These are phyloP conservation scores for Galagoides demidoff DNA, from an alignment of 2,797 vertebrate species.

Conservation along the genomic window DNA sequence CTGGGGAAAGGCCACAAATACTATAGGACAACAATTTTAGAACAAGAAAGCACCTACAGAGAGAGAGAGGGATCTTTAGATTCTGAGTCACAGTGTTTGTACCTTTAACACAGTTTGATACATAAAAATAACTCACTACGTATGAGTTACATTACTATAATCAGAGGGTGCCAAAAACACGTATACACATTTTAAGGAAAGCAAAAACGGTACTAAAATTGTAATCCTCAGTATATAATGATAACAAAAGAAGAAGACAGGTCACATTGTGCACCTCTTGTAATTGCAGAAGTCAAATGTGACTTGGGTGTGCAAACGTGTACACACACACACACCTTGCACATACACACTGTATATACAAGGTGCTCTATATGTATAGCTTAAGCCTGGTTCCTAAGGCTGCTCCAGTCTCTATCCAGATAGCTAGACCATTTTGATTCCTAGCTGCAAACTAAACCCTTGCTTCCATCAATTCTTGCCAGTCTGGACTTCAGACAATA, in stretches of 20 bases:
- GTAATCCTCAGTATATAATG: too few relatives aligned
- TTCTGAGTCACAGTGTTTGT: slow-evolving; percentile 18
- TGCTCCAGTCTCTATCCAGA: not conserved
- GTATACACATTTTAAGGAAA: too few relatives aligned
- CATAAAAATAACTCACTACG: slow-evolving; percentile 23
- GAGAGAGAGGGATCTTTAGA: not conserved
- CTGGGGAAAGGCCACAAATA: not conserved
- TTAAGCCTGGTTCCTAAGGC: not conserved
- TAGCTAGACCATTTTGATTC: not conserved
- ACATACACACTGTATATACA: not conserved
- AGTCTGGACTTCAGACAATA: not conserved
- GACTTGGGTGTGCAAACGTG: too few relatives aligned
- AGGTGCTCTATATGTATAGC: not conserved
- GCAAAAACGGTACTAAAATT: too few relatives aligned
- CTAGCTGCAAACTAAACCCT: not conserved
- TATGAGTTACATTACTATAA: not conserved
- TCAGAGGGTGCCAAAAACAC: too few relatives aligned
- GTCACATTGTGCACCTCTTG: too few relatives aligned
- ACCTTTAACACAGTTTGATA: slow-evolving; percentile 35
- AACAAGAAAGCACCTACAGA: not conserved
- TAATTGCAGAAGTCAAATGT: too few relatives aligned
- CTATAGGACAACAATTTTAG: slow-evolving; percentile 16
- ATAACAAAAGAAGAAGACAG: too few relatives aligned
- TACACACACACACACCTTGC: too few relatives aligned
- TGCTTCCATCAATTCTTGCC: not conserved